Evolutionary conservation across 2,113 vertebrate species (phyloP).

Genomic region (Geococcyx californianus): DNA sequence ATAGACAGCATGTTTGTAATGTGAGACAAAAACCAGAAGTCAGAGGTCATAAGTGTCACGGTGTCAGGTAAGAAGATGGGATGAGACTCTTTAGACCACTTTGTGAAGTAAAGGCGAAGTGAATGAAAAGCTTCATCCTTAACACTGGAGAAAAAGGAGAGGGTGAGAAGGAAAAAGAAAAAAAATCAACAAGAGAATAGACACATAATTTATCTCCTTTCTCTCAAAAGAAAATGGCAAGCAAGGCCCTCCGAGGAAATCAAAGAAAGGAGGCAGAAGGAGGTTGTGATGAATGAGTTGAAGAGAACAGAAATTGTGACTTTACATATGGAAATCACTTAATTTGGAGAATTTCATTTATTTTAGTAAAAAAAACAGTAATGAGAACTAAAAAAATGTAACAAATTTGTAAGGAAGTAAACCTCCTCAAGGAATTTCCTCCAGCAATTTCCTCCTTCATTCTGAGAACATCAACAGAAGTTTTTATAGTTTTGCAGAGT

Average conservation of each 20-base stretch:
- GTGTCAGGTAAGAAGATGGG: not conserved
- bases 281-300: not conserved
- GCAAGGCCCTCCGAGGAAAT: not conserved
- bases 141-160: not conserved
- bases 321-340: conserved; percentile 36
- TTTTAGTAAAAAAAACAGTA: conserved; percentile 15
- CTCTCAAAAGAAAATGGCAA: not conserved
- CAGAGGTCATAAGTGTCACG: not conserved
- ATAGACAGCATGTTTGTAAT: not conserved
- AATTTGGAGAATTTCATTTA: not conserved
- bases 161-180: not conserved
- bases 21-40: not conserved
- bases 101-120: not conserved
- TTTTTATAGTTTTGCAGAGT: not conserved
- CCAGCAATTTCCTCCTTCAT: not conserved
- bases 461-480: not conserved
- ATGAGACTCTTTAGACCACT: not conserved
- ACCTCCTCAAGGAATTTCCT: not conserved
- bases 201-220: not conserved
- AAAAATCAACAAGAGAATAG: not conserved
- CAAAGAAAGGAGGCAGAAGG: not conserved
- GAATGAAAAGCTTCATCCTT: not conserved
- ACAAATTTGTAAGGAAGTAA: not conserved
- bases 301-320: conserved; percentile 4
- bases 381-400: not conserved